phyloP scores from a whole-genome alignment of 1,140 invertebrate species.

The Drosophila leontia region DNA sequence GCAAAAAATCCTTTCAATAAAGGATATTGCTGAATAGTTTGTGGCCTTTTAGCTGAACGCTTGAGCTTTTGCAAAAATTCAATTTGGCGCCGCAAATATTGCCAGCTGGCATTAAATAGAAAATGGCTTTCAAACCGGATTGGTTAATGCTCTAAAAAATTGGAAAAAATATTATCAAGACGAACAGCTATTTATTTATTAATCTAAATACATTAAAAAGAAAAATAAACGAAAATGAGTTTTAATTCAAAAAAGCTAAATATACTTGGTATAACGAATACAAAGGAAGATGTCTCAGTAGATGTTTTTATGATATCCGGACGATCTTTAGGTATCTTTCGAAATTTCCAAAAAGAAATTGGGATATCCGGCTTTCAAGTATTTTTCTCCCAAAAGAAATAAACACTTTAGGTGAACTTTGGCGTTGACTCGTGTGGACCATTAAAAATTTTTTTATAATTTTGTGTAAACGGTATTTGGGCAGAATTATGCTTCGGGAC shows the following conservation, averaged over 20 bases:
- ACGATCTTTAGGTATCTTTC: not conserved
- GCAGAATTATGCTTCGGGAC: constrained; percentile 46
- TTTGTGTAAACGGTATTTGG: constrained; percentile 51
- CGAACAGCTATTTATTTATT: too few species aligned
- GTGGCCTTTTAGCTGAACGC: not conserved
- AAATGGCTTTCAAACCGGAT: not conserved
- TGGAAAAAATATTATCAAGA: not conserved
- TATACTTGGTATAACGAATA: not conserved
- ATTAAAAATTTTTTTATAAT: constrained; percentile 55
- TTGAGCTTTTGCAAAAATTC: not conserved
- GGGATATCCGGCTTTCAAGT: constrained; percentile 52
- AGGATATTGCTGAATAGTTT: constrained; percentile 1
- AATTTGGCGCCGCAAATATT: constrained; percentile 3
- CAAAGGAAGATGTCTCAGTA: not conserved
- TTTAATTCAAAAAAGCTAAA: not conserved
- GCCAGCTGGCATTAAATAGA: not conserved
- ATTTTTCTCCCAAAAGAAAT: constrained; percentile 30
- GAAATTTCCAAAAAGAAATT: constrained; percentile 46
- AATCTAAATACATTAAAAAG: too few species aligned
- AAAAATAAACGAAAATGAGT: too few species aligned
- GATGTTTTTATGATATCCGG: not conserved
- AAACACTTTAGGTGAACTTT: constrained; percentile 58
- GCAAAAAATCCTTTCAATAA: constrained; percentile 9
- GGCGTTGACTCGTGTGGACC: constrained; percentile 70
- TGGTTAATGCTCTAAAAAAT: not conserved